Percentiles rank a stretch among this genome's conserved stretches.
These are phyloP conservation scores for Dioctria linearis DNA, from an alignment of 2,888 invertebrate species.

Conservation along the genomic window DNA sequence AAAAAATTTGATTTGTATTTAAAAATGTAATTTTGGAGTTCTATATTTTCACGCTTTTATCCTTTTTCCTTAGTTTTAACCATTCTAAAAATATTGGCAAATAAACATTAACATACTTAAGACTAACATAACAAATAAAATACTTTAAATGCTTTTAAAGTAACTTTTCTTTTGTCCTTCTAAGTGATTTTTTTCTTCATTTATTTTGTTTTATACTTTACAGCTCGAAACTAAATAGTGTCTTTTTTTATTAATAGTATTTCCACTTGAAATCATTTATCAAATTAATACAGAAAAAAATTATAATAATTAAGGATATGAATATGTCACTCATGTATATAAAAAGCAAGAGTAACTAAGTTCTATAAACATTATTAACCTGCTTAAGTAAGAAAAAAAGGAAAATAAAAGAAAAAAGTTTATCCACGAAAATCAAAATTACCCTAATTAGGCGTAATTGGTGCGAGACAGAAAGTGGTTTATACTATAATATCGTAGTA, in stretches of 20 bases:
- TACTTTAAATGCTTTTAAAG: conserved; percentile 46
- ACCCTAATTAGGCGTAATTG: not conserved
- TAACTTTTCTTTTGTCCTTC: conserved; percentile 13
- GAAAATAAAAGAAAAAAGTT: not conserved
- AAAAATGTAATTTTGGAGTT: not conserved
- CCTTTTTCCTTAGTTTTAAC: not conserved
- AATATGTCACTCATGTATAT: no score
- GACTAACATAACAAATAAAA: conserved; percentile 33
- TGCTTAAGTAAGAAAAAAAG: no score
- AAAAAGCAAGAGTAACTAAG: no score
- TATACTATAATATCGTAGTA: no score
- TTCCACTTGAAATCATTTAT: not conserved
- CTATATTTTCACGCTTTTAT: not conserved
- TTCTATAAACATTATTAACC: no score
- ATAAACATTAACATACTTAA: conserved; percentile 28
- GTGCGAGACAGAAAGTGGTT: no score
- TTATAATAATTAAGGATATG: no score
- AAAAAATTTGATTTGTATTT: no score
- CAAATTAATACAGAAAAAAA: no score
- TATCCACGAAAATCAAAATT: conserved; percentile 23
- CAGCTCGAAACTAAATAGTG: conserved; percentile 33
- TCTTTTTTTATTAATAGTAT: conserved; percentile 30
- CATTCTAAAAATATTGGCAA: conserved; percentile 20
- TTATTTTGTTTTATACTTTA: not conserved
- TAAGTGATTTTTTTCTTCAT: not conserved